Evolutionary conservation across 2,888 invertebrate species (phyloP), one percentile per base, ranked within the genome.

Genomic region (Chesias legatella): DNA sequence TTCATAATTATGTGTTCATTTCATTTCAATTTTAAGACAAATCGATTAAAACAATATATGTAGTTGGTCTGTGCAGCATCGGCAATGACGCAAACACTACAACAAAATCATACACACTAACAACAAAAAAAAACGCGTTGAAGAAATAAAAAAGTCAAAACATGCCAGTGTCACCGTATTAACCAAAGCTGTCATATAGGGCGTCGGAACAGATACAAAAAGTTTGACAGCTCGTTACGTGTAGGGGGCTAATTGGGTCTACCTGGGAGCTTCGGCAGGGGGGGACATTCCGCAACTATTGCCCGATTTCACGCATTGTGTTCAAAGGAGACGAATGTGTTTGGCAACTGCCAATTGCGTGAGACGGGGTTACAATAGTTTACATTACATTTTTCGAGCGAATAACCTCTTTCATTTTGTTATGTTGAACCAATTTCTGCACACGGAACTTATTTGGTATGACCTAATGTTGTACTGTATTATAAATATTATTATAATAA

Each of bases 141-240:
- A n/a, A n/a, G 3, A 17, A 17, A 17, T 17, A 17, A 42, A 45
- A 51, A 45, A 48, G 51, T 34, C 43, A 39, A 39, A 44, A 39
- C 34, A 48, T 35, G 45, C 34, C 42, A 52, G 26, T 44, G 42
- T 44, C 56, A 47, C 51, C 53, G 56, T 53, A 58, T 56, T 58
- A 55, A 58, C 50, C 54, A 53, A 52, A 52, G 48, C 50, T 51
- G 51, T 47, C 67, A 73, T 72, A 76, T 74, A 73, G 70, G 70
- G 68, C 66, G 63, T 58, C 55, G 58, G 58, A 3, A 17, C 13
- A 17, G 13, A 17, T 53, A 60, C 69, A 80, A 79, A 81, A 80
- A 81, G 74, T 80, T 79, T 80, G 81, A 77, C 82, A 72, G 74
- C 74, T 82, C 78, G 80, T 80, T 82, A 79, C 50, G 55, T 51